These are phyloP conservation scores for Pedionomus torquatus DNA, from an alignment of 2,113 vertebrate species.

Conservation along the genomic window DNA sequence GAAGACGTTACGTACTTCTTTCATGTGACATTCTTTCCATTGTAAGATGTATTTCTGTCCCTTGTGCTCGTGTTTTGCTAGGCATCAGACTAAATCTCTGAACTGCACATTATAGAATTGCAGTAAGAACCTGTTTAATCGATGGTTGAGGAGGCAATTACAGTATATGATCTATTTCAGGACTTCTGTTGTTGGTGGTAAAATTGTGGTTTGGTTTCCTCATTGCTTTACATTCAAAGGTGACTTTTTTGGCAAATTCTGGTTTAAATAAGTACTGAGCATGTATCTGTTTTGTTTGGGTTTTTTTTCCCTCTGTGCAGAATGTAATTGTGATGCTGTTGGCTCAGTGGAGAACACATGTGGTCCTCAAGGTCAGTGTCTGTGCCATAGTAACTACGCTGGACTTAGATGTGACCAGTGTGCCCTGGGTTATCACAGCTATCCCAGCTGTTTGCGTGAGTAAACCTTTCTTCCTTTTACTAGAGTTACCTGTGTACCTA, in stretches of 20 bases:
- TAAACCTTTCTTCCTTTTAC: not conserved
- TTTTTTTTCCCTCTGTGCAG: slow-evolving; percentile 21
- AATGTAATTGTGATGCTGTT: slow-evolving; percentile 70
- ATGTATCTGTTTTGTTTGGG: not conserved
- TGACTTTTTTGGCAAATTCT: not conserved
- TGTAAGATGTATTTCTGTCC: not conserved
- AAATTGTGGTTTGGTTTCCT: not conserved
- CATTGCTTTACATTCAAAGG: not conserved
- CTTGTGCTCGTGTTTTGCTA: not conserved
- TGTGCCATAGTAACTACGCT: slow-evolving; percentile 65
- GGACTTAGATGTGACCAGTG: slow-evolving; percentile 75
- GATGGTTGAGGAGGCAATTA: not conserved
- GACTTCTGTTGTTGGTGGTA: not conserved
- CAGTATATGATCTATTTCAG: not conserved
- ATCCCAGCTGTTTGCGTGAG: slow-evolving; percentile 80
- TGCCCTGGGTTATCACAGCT: slow-evolving; percentile 75
- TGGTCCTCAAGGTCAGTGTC: slow-evolving; percentile 69
- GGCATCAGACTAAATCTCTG: not conserved
- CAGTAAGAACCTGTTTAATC: not conserved
- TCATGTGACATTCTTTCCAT: not conserved
- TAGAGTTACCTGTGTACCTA: not conserved
- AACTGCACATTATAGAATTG: not conserved
- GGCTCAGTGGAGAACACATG: slow-evolving; percentile 73
- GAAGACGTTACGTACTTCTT: not conserved
- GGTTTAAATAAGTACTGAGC: not conserved